Evolutionary conservation across 2,888 invertebrate species (phyloP).

Genomic region (Halictus quadricinctus): DNA sequence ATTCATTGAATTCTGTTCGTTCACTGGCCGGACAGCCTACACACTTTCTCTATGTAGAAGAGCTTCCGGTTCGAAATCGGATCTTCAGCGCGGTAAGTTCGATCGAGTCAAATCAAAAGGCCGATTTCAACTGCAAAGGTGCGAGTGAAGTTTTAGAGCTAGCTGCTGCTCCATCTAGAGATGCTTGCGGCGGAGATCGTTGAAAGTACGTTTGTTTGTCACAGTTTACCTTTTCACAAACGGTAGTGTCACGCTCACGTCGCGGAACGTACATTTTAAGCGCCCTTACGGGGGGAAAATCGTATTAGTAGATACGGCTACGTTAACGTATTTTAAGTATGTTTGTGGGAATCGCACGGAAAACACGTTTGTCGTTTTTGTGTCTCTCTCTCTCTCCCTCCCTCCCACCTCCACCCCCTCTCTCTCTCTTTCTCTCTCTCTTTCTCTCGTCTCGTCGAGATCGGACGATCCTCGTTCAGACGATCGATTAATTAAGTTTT

Average conservation of each 20-base stretch:
- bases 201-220: constrained; percentile 13
- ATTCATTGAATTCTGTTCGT: not conserved
- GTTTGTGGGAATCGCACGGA: constrained; percentile 29
- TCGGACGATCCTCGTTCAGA: constrained; percentile 44
- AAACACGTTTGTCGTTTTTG: constrained; percentile 37
- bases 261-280: constrained; percentile 52
- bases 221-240: constrained; percentile 11
- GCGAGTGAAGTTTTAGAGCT: constrained; percentile 30
- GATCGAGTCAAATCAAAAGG: constrained; percentile 26
- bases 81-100: not conserved
- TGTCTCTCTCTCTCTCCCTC: not conserved
- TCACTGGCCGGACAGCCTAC: not conserved
- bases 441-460: constrained; percentile 26
- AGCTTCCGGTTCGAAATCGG: not conserved
- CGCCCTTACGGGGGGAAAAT: constrained; percentile 28
- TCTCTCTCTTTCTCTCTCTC: no score
- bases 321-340: constrained; percentile 56
- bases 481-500: constrained; percentile 43
- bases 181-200: constrained; percentile 27
- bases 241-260: constrained; percentile 53
- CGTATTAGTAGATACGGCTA: constrained; percentile 47
- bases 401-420: no score
- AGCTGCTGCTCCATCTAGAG: constrained; percentile 35
- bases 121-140: constrained; percentile 41
- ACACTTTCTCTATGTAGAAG: not conserved